Evolutionary conservation across 2,113 vertebrate genomes (phyloP), one percentile per base, ranked within the genome.

Genomic region (Tor tambroides): DNA sequence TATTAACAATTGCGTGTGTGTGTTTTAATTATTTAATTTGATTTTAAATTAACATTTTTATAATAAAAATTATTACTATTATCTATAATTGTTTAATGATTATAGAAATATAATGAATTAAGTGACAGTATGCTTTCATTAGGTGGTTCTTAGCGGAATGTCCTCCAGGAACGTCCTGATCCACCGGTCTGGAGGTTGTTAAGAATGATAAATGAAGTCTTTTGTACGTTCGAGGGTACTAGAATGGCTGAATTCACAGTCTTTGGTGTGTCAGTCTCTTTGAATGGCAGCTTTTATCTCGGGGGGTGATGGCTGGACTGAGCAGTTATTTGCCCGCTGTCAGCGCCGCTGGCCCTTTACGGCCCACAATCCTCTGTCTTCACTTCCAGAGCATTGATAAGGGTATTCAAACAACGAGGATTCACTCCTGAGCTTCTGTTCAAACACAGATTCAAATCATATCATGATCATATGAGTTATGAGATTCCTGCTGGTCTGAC

Each of bases 271-370:
- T 92, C 94, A 92, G 78, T 95, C 92, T 94, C 30, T 51, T 41
- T 93, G 94, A 95, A 85, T 88, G 94, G 93, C 93, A 85, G 89
- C 10, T 79, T 91, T 94, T 95, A 95, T 95, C 93, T 92, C 85
- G 38, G 43, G 80, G 49, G 83, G 87, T 89, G 88, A 90, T 86
- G 90, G 91, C 90, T 89, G 87, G 90, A 93, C 90, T 83, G 46
- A 90, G 83, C 86, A 86, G 80, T 83, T 82, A 19, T 90, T 85
- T 85, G 81, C 89, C 81, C 84, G 82, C 87, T 86, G 85, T 86
- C 91, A 91, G 89, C 84, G 88, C 89, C 93, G 93, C 91, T 90
- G 89, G 88, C 87, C 14, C n/a, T 82, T 82, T 35, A 26, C 83
- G 86, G 82, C 86, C 88, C 61, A 6, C 77, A 91, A 86, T 88